Percentiles rank a stretch among this genome's conserved stretches.
phyloP scores from a whole-genome alignment of 1,140 invertebrate species.

The Eubasilissa regina region DNA sequence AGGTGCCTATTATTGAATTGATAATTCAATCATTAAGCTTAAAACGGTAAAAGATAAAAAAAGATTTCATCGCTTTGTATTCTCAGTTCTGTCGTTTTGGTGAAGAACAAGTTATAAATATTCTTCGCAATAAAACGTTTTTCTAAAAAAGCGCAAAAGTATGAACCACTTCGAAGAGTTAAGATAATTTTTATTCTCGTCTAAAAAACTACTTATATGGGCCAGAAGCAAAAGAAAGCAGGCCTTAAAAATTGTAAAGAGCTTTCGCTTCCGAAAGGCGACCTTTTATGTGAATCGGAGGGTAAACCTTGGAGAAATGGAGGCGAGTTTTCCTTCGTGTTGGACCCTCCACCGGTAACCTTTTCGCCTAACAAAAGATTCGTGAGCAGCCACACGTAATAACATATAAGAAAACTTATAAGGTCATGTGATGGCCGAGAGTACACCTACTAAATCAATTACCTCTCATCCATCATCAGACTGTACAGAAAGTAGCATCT shows the following conservation, averaged over 20 bases:
- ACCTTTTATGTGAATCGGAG: conserved; percentile 34
- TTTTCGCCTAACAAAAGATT: conserved; percentile 32
- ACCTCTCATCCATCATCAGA: conserved; percentile 14
- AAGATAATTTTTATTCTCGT: conserved; percentile 37
- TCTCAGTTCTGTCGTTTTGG: conserved; percentile 7
- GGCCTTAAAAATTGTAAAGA: conserved; percentile 38
- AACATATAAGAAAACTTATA: conserved; percentile 24
- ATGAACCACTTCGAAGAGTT: conserved; percentile 30
- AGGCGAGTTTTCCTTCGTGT: conserved; percentile 24
- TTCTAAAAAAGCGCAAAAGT: conserved; percentile 11
- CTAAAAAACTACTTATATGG: conserved; percentile 27
- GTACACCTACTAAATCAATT: conserved; percentile 27
- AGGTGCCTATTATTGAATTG: no score
- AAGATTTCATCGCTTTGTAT: not conserved
- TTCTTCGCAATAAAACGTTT: conserved; percentile 10
- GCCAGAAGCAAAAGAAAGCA: conserved; percentile 29
- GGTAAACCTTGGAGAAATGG: conserved; percentile 29
- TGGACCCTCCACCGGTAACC: conserved; percentile 28
- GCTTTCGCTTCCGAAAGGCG: conserved; percentile 23
- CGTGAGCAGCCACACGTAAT: conserved; percentile 36
- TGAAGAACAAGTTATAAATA: conserved; percentile 8
- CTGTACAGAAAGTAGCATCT: no score
- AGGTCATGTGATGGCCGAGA: conserved; percentile 31
- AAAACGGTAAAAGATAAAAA: no score
- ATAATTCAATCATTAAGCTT: no score